Percentiles rank a stretch among this genome's conserved stretches.
These are phyloP conservation scores for Pelecanus crispus DNA, from an alignment of 2,113 vertebrate species.

Conservation along the genomic window DNA sequence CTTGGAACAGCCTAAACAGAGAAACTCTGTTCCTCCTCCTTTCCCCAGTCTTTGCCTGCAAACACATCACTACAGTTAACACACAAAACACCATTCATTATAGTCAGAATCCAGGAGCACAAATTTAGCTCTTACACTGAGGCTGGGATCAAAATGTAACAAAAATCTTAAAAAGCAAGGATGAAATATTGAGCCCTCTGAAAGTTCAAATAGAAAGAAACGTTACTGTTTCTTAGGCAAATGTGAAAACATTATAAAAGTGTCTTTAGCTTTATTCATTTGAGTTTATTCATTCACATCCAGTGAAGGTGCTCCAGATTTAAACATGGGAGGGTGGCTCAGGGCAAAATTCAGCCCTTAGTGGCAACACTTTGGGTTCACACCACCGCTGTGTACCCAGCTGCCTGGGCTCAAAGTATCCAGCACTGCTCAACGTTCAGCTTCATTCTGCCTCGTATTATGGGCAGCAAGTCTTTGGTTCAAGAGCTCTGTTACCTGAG, in stretches of 20 bases:
- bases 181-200: background rate
- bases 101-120: background rate
- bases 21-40: constrained; percentile 7
- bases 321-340: background rate
- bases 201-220: background rate
- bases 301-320: background rate
- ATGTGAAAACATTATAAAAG: background rate
- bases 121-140: background rate
- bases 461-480: background rate
- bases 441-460: background rate
- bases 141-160: background rate
- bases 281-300: background rate
- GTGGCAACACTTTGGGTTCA: background rate
- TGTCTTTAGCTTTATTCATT: background rate
- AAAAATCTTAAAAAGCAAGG: background rate
- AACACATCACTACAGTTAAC: background rate
- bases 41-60: background rate
- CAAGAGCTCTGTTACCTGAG: background rate
- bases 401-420: background rate
- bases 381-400: background rate
- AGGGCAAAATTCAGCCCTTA: background rate
- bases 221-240: background rate
- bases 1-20: background rate
- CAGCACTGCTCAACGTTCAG: background rate
- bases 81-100: background rate